Percentiles rank a stretch among this genome's conserved stretches.
These are phyloP conservation scores for Pygocentrus nattereri DNA, from an alignment of 2,797 vertebrate species.

Conservation along the genomic window DNA sequence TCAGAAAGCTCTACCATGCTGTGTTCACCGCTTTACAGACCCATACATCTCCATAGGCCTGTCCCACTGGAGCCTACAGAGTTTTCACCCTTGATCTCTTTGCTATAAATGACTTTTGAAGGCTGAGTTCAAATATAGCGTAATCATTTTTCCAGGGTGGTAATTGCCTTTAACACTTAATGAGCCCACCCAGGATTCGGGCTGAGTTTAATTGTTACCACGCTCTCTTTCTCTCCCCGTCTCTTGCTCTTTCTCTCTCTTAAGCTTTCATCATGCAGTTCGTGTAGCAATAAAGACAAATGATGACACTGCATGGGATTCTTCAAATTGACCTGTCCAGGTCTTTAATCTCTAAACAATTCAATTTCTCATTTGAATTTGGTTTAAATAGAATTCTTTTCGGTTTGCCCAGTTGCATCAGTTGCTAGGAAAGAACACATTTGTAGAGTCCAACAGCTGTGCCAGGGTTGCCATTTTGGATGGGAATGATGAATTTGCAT, in stretches of 20 bases:
- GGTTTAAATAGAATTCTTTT: too few relatives aligned
- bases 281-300: not conserved
- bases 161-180: constrained; percentile 54
- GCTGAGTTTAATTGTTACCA: constrained; percentile 51
- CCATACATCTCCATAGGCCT: constrained; percentile 18
- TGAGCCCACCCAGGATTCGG: constrained; percentile 60
- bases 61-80: constrained; percentile 31
- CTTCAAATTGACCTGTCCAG: not conserved
- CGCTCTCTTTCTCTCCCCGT: constrained; percentile 17
- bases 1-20: constrained; percentile 15
- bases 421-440: too few relatives aligned
- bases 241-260: constrained; percentile 1
- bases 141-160: constrained; percentile 44
- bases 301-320: not conserved
- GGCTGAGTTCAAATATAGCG: constrained; percentile 46
- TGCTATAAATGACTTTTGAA: constrained; percentile 54
- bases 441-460: too few relatives aligned
- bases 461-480: too few relatives aligned
- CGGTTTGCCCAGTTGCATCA: too few relatives aligned
- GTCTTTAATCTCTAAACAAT: too few relatives aligned
- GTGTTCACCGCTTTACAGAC: constrained; percentile 40
- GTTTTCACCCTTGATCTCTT: constrained; percentile 50
- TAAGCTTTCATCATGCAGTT: not conserved
- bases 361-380: too few relatives aligned
- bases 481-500: too few relatives aligned